Conservation (phyloP, 2,113 vertebrate species). For the Aegithalos caudatus region DNA sequence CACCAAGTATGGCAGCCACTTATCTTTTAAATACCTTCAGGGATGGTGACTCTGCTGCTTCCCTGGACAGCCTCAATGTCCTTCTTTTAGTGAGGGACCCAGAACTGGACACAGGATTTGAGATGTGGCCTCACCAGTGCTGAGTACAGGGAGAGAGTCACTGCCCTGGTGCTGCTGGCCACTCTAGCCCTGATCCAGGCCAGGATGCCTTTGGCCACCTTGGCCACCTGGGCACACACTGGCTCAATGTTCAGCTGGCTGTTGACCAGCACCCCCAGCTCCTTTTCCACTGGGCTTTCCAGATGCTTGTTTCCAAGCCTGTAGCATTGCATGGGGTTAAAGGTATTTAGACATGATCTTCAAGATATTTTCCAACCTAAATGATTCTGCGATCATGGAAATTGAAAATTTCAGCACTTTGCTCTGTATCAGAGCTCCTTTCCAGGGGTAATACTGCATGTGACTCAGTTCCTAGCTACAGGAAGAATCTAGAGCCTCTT, state of each 20-base stretch:
- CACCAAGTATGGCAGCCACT: not conserved
- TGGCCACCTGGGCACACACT: not conserved
- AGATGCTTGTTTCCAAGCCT: not conserved
- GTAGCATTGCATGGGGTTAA: not conserved
- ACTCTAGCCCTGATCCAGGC: not conserved
- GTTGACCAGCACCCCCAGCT: not conserved
- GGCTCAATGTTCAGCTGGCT: not conserved
- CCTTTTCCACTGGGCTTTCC: not conserved
- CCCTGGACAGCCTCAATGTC: not conserved
- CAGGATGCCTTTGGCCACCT: not conserved
- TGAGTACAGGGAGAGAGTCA: fast-evolving
- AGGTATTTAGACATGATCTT: not conserved
- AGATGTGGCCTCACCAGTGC: not conserved
- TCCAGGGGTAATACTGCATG: not conserved
- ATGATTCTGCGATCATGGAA: not conserved
- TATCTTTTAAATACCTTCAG: not conserved
- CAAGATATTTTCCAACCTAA: not conserved
- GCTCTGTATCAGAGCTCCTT: not conserved
- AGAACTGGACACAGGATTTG: not conserved
- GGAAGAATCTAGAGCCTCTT: not conserved
- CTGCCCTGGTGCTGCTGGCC: not conserved
- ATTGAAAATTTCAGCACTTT: not conserved
- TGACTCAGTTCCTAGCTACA: not conserved
- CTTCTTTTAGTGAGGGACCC: not conserved
- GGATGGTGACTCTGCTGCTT: not conserved